Percentiles rank a stretch among this genome's conserved stretches.
These are phyloP conservation scores for Seriola quinqueradiata DNA, from an alignment of 2,113 vertebrate genomes.

Conservation along the genomic window DNA sequence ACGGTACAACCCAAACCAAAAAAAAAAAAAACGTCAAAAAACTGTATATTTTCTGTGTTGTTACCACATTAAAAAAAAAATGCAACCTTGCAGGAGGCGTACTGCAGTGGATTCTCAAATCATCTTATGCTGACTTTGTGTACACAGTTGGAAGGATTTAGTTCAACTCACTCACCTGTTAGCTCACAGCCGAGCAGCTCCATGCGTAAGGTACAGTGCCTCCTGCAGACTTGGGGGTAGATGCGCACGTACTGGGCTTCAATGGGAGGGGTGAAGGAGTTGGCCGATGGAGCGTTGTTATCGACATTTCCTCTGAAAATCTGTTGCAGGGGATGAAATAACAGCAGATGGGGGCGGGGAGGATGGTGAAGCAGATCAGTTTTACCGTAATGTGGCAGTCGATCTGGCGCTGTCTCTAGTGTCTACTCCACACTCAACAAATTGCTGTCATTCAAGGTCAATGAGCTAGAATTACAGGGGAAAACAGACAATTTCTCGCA, in stretches of 20 bases:
- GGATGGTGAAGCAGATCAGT: slow-evolving; percentile 47
- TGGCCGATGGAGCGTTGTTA: slow-evolving; percentile 96
- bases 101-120: neutral
- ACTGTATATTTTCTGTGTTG: neutral
- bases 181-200: slow-evolving; percentile 98
- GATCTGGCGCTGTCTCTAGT: slow-evolving; percentile 62
- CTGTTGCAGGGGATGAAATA: slow-evolving; percentile 79
- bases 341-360: slow-evolving; percentile 42
- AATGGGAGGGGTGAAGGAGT: slow-evolving; percentile 97
- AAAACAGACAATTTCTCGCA: slow-evolving; percentile 74
- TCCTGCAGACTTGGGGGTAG: slow-evolving; percentile 97
- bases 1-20: neutral
- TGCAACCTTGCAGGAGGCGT: neutral
- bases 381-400: slow-evolving; percentile 55
- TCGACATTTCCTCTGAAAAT: slow-evolving; percentile 97
- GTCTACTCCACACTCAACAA: slow-evolving; percentile 72
- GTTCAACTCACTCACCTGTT: slow-evolving; percentile 85
- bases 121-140: slow-evolving; percentile 3
- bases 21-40: neutral
- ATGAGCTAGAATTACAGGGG: slow-evolving; percentile 74
- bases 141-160: neutral
- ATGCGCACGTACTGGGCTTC: slow-evolving; percentile 95
- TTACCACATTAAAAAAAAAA: neutral
- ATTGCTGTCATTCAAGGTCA: slow-evolving; percentile 82
- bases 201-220: slow-evolving; percentile 97